Evolutionary conservation across 2,797 vertebrate genomes (phyloP).

Genomic region (Ctenosaura bakeri): DNA sequence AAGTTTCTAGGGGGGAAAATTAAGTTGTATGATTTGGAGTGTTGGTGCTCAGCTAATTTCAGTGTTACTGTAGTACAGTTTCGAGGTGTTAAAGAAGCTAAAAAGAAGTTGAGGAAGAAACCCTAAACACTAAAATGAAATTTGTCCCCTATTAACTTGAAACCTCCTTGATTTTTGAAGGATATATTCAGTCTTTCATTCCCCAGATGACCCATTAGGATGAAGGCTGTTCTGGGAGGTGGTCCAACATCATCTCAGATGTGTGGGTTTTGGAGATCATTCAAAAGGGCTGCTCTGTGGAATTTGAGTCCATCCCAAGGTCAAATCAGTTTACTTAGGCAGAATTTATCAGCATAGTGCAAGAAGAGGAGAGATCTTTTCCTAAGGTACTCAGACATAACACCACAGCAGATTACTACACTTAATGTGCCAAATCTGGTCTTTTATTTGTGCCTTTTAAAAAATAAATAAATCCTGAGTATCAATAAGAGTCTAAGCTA

Average conservation of each 20-base stretch:
- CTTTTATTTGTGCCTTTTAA: not conserved
- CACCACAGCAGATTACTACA: not conserved
- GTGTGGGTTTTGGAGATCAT: slow-evolving; percentile 71
- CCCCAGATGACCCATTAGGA: slow-evolving; percentile 57
- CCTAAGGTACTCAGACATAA: slow-evolving; percentile 31
- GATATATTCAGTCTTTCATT: slow-evolving; percentile 57
- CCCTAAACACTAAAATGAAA: slow-evolving; percentile 26
- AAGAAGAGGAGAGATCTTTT: slow-evolving; percentile 61
- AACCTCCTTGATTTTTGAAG: slow-evolving; percentile 58
- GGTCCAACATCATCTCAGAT: slow-evolving; percentile 75
- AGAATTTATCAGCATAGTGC: slow-evolving; percentile 72
- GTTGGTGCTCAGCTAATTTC: not conserved
- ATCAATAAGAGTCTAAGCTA: slow-evolving; percentile 8
- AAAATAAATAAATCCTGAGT: not conserved
- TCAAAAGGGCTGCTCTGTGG: slow-evolving; percentile 68
- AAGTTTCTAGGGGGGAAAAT: not conserved
- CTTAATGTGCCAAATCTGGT: not conserved
- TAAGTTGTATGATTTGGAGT: not conserved
- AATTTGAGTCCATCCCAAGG: slow-evolving; percentile 71
- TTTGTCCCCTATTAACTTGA: slow-evolving; percentile 61
- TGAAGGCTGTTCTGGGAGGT: slow-evolving; percentile 74
- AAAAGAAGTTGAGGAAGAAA: not conserved
- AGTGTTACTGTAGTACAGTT: not conserved
- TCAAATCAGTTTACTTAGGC: slow-evolving; percentile 74
- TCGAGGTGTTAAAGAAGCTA: slow-evolving; percentile 24